These are phyloP conservation scores for Halcyon malimbica DNA, from an alignment of 2,113 vertebrate genomes.

Conservation along the genomic window DNA sequence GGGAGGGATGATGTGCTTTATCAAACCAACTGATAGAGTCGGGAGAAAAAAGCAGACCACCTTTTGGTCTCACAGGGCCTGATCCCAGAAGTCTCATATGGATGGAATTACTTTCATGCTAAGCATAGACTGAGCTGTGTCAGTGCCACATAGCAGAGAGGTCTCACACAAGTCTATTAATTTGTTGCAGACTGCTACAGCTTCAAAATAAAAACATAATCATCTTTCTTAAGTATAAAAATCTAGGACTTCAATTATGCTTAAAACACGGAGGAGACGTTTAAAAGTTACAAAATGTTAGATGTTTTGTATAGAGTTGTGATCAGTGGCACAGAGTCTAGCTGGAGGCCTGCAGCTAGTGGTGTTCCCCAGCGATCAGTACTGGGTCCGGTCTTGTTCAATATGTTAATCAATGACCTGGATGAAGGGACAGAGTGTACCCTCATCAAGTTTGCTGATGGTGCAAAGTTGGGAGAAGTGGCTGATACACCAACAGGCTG, in stretches of 20 bases:
- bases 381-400: neutral
- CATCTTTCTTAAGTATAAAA: neutral
- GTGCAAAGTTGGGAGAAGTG: neutral
- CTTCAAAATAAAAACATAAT: neutral
- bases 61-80: neutral
- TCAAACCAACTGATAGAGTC: neutral
- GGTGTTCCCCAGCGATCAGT: too few relatives aligned
- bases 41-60: neutral
- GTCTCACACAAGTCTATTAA: neutral
- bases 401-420: neutral
- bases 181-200: neutral
- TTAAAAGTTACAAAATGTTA: neutral
- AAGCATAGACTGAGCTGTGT: neutral
- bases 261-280: neutral
- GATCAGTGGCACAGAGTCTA: neutral
- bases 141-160: neutral
- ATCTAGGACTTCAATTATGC: neutral
- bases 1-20: neutral
- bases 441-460: neutral
- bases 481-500: neutral
- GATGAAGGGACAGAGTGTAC: neutral
- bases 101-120: neutral
- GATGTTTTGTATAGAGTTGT: neutral
- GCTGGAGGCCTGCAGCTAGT: too few relatives aligned
- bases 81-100: neutral